These are phyloP conservation scores for Apotomis capreana DNA, from an alignment of 2,888 invertebrate genomes.

Conservation along the genomic window DNA sequence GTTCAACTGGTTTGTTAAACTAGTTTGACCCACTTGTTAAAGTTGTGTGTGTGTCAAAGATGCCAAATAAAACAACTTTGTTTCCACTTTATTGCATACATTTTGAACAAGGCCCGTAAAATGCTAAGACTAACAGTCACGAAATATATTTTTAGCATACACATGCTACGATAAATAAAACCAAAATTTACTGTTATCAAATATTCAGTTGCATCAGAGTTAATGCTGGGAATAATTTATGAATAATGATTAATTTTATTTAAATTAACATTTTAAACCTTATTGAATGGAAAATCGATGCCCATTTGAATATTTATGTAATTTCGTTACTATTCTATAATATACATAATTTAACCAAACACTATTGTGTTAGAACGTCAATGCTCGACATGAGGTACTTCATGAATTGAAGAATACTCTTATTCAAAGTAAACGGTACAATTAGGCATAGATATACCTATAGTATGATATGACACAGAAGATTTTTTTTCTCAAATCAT, in stretches of 20 bases:
- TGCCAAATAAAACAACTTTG: not conserved
- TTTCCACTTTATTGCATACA: not conserved
- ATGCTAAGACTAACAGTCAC: no score
- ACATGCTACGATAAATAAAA: not conserved
- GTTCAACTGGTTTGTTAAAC: not conserved
- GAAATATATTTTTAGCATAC: no score
- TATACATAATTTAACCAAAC: not conserved
- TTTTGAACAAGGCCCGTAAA: not conserved
- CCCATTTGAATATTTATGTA: not conserved
- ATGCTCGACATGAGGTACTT: no score
- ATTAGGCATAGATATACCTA: no score
- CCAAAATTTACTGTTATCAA: not conserved
- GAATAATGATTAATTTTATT: not conserved
- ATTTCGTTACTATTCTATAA: not conserved
- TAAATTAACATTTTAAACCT: conserved; percentile 11
- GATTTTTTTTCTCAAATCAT: no score
- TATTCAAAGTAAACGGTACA: no score
- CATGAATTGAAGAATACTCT: no score
- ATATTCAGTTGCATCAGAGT: not conserved
- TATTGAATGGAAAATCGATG: conserved; percentile 2
- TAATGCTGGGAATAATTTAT: not conserved
- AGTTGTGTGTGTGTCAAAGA: not conserved
- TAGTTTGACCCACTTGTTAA: not conserved
- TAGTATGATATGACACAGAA: no score
- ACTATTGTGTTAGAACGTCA: no score